Base-by-base conservation (phyloP, 2,797 vertebrate genomes). In the Psittacula derbiana region DNA sequence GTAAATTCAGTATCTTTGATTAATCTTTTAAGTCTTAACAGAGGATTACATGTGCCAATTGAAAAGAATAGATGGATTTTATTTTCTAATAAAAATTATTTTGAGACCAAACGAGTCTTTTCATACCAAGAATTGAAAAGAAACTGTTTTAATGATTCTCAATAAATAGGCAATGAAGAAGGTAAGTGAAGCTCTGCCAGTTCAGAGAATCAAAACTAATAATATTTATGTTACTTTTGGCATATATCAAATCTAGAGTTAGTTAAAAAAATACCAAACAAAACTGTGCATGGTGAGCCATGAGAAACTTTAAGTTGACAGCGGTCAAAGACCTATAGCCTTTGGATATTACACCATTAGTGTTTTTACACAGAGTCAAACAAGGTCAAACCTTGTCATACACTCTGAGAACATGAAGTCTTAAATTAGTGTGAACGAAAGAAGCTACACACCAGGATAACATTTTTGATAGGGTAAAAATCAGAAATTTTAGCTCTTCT, bases 401-500 rank as follows among this genome's bases (percentile, higher is more conserved):
- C 8, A 33, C 27, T 60, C n/a, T 33, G 70, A 76, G 5, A 66
- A 8, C 28, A 30, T 49, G 5, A 70, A 40, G 6, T 43, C 36
- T 61, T 81, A 43, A 78, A 79, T 40, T 40, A 40, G 27, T 90
- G 75, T 96, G 81, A 93, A 86, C 16, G 11, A 93, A 94, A 71
- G 58, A 43, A 76, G 36, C 72, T 86, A 96, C 95, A 67, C 97
- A 99, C 99, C 95, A 97, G 95, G 62, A 99, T 93, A 58, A 97
- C 49, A 93, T 98, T 98, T 98, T 98, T 99, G 90, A 98, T 49
- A 17, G 98, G 98, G 69, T 98, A 96, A 98, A 99, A 99, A 97
- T 99, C 99, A 9, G 99, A 99, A 94, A 98, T 93, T 4, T 98
- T 98, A 3, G 98, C 99, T 97, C 99, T 98, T 49, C 70, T 98